These are phyloP conservation scores for Euwallacea similis DNA, from an alignment of 1,140 invertebrate genomes.

Conservation along the genomic window DNA sequence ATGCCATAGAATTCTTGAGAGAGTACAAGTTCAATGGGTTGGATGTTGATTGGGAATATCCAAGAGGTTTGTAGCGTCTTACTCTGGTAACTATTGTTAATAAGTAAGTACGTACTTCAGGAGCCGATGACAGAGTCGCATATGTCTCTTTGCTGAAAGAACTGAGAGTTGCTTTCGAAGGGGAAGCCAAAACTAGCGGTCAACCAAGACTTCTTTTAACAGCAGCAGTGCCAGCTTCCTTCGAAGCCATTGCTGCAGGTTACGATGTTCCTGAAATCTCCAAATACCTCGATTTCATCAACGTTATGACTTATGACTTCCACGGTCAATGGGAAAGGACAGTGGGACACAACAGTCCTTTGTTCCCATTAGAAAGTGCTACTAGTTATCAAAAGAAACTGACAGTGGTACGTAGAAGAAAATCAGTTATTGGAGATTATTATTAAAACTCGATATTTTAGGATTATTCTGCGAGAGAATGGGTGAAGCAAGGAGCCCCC, in stretches of 20 bases:
- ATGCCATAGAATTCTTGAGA: conserved; percentile 88
- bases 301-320: conserved; percentile 95
- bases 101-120: conserved; percentile 1
- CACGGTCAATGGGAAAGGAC: conserved; percentile 91
- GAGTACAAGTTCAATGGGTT: conserved; percentile 92
- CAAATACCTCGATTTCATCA: conserved; percentile 92
- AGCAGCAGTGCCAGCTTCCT: conserved; percentile 88
- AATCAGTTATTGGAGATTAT: too few species aligned
- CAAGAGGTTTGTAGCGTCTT: conserved; percentile 59
- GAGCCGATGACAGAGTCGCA: conserved; percentile 79
- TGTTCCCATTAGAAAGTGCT: conserved; percentile 85
- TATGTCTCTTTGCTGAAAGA: conserved; percentile 83
- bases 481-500: conserved; percentile 92
- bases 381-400: conserved; percentile 89
- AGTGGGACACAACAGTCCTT: conserved; percentile 89
- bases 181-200: conserved; percentile 69
- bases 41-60: conserved; percentile 98
- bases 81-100: too few species aligned
- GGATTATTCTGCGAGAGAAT: conserved; percentile 90
- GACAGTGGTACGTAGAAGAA: conserved; percentile 66
- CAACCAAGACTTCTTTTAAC: conserved; percentile 81
- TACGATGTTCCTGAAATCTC: conserved; percentile 93
- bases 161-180: conserved; percentile 85
- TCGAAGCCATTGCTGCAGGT: conserved; percentile 90
- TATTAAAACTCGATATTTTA: conserved; percentile 47